Conservation (phyloP, 2,113 vertebrate genomes). For the Peromyscus polionotus region DNA sequence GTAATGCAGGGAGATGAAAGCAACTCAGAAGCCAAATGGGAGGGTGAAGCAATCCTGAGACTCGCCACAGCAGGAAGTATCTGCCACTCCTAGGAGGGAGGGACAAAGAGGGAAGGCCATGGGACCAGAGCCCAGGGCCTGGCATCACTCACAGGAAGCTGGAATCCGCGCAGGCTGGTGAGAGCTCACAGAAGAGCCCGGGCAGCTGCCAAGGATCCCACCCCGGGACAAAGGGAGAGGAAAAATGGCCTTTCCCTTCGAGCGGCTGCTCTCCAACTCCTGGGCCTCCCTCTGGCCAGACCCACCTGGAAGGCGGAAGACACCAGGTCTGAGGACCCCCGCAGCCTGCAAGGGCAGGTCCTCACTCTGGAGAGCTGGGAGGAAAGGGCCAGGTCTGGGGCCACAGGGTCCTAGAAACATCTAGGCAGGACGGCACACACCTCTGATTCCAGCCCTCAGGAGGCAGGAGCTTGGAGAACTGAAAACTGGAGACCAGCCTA, state of each 20-base stretch:
- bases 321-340: neutral
- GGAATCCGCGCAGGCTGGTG: neutral
- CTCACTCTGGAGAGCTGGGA: neutral
- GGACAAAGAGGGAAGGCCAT: conserved; percentile 47
- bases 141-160: conserved; percentile 57
- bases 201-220: conserved; percentile 9
- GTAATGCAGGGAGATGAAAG: conserved; percentile 65
- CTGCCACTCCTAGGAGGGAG: conserved; percentile 65
- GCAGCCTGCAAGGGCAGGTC: neutral
- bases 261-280: neutral
- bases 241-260: neutral
- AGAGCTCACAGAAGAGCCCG: neutral
- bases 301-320: neutral
- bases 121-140: conserved; percentile 15
- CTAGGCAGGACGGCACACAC: neutral
- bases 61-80: conserved; percentile 58
- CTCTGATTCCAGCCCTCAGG: neutral
- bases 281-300: neutral
- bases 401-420: neutral
- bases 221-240: neutral
- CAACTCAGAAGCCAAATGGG: conserved; percentile 56
- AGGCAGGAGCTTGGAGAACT: neutral
- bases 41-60: conserved; percentile 57
- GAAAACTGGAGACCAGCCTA: neutral
- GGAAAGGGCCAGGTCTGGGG: neutral